Evolutionary conservation across 1,140 invertebrate genomes (phyloP), one percentile per base, ranked within the genome.

Genomic region (Protaetia brevitarsis): DNA sequence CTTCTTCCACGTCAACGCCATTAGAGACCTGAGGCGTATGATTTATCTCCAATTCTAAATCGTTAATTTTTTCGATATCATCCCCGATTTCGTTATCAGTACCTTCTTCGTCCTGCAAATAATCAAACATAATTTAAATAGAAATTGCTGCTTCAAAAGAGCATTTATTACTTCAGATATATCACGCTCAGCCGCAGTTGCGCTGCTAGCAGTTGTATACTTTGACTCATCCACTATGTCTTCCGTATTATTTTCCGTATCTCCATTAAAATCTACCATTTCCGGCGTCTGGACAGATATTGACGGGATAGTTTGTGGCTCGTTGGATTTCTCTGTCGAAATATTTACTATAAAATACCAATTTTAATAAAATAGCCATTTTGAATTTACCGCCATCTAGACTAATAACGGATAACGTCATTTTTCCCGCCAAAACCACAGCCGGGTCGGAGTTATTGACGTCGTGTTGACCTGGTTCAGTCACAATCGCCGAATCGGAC

Each of bases 381-480:
- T 58, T 58, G 29, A 2, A 11, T 23, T 2, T 58, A 58, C 56
- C n/a, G n/a, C n/a, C 56, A 76, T 85, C 85, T 75, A 87, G 83
- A 77, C 88, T 89, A 78, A 94, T 92, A 73, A 94, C 84, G 31
- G 91, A 93, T 56, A 94, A 81, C n/a, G 92, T 94, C 84, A 94
- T 92, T 84, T 93, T 94, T 70, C 92, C 91, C 75, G 90, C 89
- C 29, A 94, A 83, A 69, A 94, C 86, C 71, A 87, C 85, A 56
- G 86, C 84, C 26, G 85, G 79, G 72, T 86, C 81, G 57, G 82
- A 77, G n/a, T n/a, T n/a, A 6, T 66, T 66, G 23, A 75, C 71
- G 63, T 83, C 79, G 3, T 74, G 73, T 57, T 78, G 74, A 60
- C 77, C 71, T 26, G 78, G 74, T 69, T 81, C 76, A 2, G 81